Percentiles rank a stretch among this genome's conserved stretches.
Evolutionary conservation across 2,113 vertebrate species (phyloP).

Genomic region (Pachypanchax playfairii): DNA sequence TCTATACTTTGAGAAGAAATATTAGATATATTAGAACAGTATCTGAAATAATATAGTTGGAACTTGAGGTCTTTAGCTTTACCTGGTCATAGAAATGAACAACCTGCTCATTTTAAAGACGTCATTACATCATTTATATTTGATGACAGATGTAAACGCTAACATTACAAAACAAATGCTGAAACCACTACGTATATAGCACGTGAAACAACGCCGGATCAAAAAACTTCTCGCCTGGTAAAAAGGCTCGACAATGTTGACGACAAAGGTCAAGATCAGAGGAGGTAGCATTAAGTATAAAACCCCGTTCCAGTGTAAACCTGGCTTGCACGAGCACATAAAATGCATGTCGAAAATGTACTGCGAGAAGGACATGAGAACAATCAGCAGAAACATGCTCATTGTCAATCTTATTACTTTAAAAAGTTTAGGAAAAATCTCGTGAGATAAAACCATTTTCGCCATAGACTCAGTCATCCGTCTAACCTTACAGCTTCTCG

Average conservation of each 20-base stretch:
- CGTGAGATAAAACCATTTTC: no score
- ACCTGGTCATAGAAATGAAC: no score
- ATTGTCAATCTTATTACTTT: rapidly evolving
- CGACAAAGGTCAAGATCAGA: constrained; percentile 5
- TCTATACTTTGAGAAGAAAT: no score
- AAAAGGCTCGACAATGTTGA: constrained; percentile 5
- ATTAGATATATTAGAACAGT: no score
- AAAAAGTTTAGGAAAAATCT: no score
- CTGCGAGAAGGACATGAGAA: constrained; percentile 29
- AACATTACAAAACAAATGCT: background rate
- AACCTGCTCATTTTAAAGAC: no score
- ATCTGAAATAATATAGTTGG: no score
- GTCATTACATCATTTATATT: no score
- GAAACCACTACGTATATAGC: background rate
- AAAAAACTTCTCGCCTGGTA: background rate
- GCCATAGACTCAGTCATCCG: rapidly evolving
- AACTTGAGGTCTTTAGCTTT: no score
- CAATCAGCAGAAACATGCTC: background rate
- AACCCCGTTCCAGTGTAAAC: rapidly evolving
- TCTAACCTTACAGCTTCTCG: background rate
- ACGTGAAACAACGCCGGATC: rapidly evolving
- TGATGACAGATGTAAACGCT: background rate
- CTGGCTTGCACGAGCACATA: background rate
- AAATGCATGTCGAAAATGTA: constrained; percentile 42
- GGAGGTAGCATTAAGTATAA: background rate